phyloP scores from a whole-genome alignment of 2,888 invertebrate species.

The Sceliomorpha sp. region DNA sequence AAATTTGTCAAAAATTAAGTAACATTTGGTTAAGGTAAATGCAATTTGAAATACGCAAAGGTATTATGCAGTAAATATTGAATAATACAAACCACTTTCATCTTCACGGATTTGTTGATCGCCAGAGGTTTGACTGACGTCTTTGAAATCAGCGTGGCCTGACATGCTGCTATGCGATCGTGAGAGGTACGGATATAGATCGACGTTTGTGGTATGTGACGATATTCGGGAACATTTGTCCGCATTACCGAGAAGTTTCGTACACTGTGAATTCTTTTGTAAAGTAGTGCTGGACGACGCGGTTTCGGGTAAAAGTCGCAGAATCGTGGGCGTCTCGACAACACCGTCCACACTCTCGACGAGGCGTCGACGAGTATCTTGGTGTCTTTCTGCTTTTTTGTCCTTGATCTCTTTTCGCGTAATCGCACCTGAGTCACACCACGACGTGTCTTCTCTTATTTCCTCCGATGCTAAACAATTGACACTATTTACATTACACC shows the following conservation, averaged over 20 bases:
- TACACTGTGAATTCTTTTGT: neutral
- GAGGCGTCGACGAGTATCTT: conserved; percentile 1
- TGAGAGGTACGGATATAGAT: neutral
- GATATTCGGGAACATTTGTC: conserved; percentile 5
- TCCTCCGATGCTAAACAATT: conserved; percentile 34
- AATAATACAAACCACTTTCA: neutral
- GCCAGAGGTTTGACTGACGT: neutral
- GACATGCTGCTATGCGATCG: conserved; percentile 8
- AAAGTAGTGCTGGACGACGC: conserved; percentile 8
- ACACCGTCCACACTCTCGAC: conserved; percentile 35
- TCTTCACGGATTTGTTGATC: neutral
- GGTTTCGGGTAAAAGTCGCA: conserved; percentile 30
- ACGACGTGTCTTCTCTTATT: conserved; percentile 19
- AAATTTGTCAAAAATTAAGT: too few species aligned
- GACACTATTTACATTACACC: conserved; percentile 78
- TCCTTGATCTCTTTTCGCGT: neutral
- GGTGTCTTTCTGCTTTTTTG: conserved; percentile 3
- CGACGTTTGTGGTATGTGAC: neutral
- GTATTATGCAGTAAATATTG: too few species aligned
- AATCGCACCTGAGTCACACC: neutral
- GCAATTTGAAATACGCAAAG: too few species aligned
- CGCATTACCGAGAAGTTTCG: conserved; percentile 11
- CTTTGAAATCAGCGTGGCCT: conserved; percentile 10
- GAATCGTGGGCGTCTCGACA: conserved; percentile 53
- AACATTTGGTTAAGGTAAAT: too few species aligned